These are phyloP conservation scores for Sitta carolinensis DNA, from an alignment of 2,797 vertebrate species.

Conservation along the genomic window DNA sequence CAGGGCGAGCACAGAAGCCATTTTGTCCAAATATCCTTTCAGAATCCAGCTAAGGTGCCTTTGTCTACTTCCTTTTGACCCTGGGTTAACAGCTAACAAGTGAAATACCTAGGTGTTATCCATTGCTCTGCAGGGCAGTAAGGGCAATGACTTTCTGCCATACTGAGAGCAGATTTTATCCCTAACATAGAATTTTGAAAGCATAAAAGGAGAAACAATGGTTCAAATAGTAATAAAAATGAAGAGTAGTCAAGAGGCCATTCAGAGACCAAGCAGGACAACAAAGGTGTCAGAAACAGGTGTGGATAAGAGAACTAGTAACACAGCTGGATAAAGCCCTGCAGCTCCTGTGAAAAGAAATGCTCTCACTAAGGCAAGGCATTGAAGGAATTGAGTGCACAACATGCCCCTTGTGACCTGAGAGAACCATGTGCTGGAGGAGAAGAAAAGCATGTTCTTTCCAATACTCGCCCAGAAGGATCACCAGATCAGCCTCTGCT, in stretches of 20 bases:
- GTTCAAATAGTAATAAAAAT: slow-evolving; percentile 14
- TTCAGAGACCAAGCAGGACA: neutral
- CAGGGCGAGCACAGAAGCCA: neutral
- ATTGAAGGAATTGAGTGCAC: neutral
- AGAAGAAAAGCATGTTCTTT: neutral
- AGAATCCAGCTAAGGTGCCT: neutral
- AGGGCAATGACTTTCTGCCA: neutral
- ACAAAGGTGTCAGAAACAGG: neutral
- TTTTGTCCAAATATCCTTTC: neutral
- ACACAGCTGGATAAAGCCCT: neutral
- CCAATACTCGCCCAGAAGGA: neutral
- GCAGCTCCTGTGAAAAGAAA: neutral
- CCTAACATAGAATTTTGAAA: neutral
- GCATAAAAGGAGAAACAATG: neutral
- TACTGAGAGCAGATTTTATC: neutral
- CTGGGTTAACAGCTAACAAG: neutral
- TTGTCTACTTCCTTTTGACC: neutral
- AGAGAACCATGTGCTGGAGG: neutral
- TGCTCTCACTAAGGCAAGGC: neutral
- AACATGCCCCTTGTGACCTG: neutral
- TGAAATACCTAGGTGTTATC: neutral
- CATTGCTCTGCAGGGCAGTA: neutral
- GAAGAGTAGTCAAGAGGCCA: neutral
- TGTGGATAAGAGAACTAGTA: neutral
- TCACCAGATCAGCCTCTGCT: neutral